Base-by-base conservation (phyloP, 2,888 invertebrate genomes). In the Agonopterix arenella region DNA sequence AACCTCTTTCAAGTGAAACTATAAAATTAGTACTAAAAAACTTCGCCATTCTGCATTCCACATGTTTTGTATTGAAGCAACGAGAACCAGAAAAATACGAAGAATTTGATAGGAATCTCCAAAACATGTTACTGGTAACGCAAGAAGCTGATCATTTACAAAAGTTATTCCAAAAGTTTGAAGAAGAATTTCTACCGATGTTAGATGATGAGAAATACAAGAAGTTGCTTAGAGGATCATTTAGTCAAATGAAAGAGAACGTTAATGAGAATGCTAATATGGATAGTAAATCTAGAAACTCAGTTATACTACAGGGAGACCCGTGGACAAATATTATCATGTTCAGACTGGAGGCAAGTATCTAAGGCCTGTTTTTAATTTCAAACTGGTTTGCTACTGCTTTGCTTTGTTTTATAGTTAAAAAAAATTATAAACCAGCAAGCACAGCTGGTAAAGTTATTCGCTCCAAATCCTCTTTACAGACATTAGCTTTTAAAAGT, bases 31-130 rank as follows among this genome's bases (percentile, higher is more conserved):
- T 62, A 0, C 45, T 77, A 0, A 68, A 64, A 49, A 62, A 62
- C 41, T 61, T 74, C 36, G 71, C 73, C 5, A 53, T 43, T 4
- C 57, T 68, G 0, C 76, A 76, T 55, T 58, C 73, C 0, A 41
- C 68, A 0, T 69, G 70, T 0, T 75, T 58, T 48, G 67, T 54
- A 0, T 52, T 73, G 13, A 75, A 66, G 54, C 45, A 65, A 4
- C 60, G 58, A 13, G 66, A 74, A 13, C 64, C 64, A 0, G 56
- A 56, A 8, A 36, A 54, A 0, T 70, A 55, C 50, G 44, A 60
- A 1, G 53, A 56, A 11, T 47, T 52, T 1, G 57, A 57, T 51
- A 50, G 44, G 1, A 56, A 51, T 38, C 48, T 68, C 38, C 28
- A 49, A 0, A 59, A 64, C 42, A 9, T 47, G 43, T 60, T 56